Percentiles rank a stretch among this genome's conserved stretches.
phyloP scores from a whole-genome alignment of 2,888 invertebrate genomes.

The Xylota sylvarum region DNA sequence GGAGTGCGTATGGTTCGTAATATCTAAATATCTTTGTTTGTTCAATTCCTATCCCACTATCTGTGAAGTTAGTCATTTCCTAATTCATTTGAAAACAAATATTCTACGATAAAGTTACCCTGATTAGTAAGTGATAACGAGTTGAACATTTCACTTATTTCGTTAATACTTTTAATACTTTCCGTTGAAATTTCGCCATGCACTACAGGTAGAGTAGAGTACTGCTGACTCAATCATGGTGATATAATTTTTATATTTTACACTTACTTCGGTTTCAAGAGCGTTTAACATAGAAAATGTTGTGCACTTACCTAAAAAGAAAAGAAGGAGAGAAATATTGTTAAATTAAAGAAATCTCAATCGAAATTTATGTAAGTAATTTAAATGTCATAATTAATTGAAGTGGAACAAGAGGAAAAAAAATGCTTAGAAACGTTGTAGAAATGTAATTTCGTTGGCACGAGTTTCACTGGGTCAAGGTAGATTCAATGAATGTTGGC shows the following conservation, averaged over 20 bases:
- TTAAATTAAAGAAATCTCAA: slow-evolving; percentile 35
- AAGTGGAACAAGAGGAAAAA: slow-evolving; percentile 10
- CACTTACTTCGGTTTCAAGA: neutral
- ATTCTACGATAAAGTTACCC: slow-evolving; percentile 5
- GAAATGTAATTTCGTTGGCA: slow-evolving; percentile 53
- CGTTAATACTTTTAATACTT: slow-evolving; percentile 14
- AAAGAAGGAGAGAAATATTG: slow-evolving; percentile 6
- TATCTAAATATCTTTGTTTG: neutral
- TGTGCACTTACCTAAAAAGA: slow-evolving; percentile 67
- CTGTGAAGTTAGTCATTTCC: slow-evolving; percentile 28
- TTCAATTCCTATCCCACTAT: neutral
- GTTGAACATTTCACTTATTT: neutral
- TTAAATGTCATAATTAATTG: slow-evolving; percentile 15
- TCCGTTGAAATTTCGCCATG: slow-evolving; percentile 3
- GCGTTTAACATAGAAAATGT: neutral
- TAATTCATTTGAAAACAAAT: slow-evolving; percentile 24
- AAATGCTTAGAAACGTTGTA: neutral
- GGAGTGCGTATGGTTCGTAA: neutral
- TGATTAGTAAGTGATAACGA: slow-evolving; percentile 32
- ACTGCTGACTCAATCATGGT: neutral
- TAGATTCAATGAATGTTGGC: slow-evolving; percentile 46
- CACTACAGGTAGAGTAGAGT: neutral
- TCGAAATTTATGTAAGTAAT: slow-evolving; percentile 8
- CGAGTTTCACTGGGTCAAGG: slow-evolving; percentile 66
- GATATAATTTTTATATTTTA: slow-evolving; percentile 4